Percentiles rank a stretch among this genome's conserved stretches.
These are phyloP conservation scores for Phrynocephalus forsythii DNA, from an alignment of 2,797 vertebrate genomes.

Conservation along the genomic window DNA sequence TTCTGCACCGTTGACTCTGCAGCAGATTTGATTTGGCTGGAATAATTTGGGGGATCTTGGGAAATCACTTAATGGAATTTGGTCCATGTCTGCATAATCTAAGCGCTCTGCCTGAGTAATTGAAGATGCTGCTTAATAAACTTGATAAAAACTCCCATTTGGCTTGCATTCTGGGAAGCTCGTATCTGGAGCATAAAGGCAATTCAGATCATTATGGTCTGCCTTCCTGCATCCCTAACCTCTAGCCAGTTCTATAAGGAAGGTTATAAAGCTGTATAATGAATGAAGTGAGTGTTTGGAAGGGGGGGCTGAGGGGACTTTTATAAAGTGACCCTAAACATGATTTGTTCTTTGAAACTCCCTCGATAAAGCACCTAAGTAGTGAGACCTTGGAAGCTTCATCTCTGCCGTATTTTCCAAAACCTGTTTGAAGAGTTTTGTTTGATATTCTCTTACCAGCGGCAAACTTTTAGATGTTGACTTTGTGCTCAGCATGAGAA, in stretches of 20 bases:
- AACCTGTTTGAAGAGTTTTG: slow-evolving; percentile 56
- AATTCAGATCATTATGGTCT: slow-evolving; percentile 69
- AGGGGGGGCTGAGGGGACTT: slow-evolving; percentile 21
- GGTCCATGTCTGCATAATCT: slow-evolving; percentile 59
- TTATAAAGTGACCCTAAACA: slow-evolving; percentile 67
- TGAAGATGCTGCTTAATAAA: slow-evolving; percentile 74
- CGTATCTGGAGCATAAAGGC: slow-evolving; percentile 56
- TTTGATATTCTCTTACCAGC: slow-evolving; percentile 37
- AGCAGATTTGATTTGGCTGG: slow-evolving; percentile 49
- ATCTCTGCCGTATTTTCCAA: slow-evolving; percentile 46
- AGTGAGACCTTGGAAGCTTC: slow-evolving; percentile 63
- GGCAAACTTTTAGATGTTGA: slow-evolving; percentile 17
- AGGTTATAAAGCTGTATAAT: slow-evolving; percentile 63
- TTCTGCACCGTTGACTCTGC: slow-evolving; percentile 43
- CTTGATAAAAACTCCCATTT: slow-evolving; percentile 72
- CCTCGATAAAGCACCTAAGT: slow-evolving; percentile 54
- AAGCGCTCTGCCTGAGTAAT: slow-evolving; percentile 56
- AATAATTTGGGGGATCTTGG: slow-evolving; percentile 68
- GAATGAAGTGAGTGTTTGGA: slow-evolving; percentile 3
- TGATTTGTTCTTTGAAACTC: slow-evolving; percentile 64
- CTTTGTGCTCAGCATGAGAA: slow-evolving; percentile 51
- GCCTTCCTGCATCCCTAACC: slow-evolving; percentile 37
- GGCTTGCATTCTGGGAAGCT: slow-evolving; percentile 49
- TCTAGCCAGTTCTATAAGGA: slow-evolving; percentile 63
- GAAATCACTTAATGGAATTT: slow-evolving; percentile 70